Evolutionary conservation across 2,888 invertebrate genomes (phyloP), one percentile per base, ranked within the genome.

Genomic region (Masnerella sp.): DNA sequence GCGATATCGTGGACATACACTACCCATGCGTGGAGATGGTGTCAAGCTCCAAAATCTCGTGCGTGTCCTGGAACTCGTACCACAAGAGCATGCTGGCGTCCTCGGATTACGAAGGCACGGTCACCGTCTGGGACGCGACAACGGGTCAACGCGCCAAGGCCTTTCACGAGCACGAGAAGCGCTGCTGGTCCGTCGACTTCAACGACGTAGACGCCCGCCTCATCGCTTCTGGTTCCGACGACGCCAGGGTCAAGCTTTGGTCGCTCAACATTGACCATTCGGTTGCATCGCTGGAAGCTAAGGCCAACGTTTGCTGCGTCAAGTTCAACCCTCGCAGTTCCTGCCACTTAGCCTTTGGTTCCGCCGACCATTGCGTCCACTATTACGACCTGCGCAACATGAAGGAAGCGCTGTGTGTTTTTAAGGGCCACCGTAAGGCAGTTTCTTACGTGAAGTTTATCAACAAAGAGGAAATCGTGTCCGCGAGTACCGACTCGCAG

Each of bases 351-450:
- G 96, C 97, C 1, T 97, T 97, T 88, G 97, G 97, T 9, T 96
- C 96, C n/a, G 97, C 98, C 17, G 97, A 98, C 89, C 97, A 97
- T 88, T 96, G 96, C 89, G 96, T 98, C 54, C 96, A 98, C 88
- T 97, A 97, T 86, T 98, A 97, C 88, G 98, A 98, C 89, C 90
- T 98, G 77, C 90, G 97, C 30, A 93, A 95, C 78, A 93, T 95
- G 83, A 92, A 94, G 65, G 92, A 93, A 75, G 93, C 97, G 0
- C 89, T 97, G 12, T 92, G 92, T 64, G 91, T 96, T 8, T 95
- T 97, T 85, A 92, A 93, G 80, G 96, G 97, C 28, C 97, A 98
- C 86, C 91, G 94, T 74, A 97, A 97, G 87, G 97, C 97, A 0
- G 97, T 97, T 0, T 97, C 96, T 0, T 97, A 97, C 88, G 96